Conservation (phyloP, 2,888 invertebrate species). For the Patella ulyssiponensis region DNA sequence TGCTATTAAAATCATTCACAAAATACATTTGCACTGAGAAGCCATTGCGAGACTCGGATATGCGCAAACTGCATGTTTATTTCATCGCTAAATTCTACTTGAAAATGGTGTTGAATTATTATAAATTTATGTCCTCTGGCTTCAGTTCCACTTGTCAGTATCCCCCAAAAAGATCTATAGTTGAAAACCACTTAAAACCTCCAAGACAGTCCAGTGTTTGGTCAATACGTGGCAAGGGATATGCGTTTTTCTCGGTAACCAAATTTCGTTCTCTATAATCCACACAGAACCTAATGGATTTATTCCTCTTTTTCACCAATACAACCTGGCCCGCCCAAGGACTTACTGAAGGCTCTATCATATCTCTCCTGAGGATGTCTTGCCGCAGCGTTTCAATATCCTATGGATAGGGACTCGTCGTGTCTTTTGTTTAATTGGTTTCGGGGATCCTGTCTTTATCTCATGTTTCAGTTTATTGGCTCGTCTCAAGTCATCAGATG, state of each 20-base stretch:
- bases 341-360: constrained; percentile 27
- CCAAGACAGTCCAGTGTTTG: neutral
- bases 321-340: constrained; percentile 23
- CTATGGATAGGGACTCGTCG: constrained; percentile 1
- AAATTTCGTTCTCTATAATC: constrained; percentile 21
- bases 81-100: no score
- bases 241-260: constrained; percentile 23
- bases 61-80: no score
- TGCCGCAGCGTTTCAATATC: constrained; percentile 18
- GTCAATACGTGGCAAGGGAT: constrained; percentile 17
- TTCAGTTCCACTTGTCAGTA: constrained; percentile 26
- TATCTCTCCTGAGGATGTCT: constrained; percentile 16
- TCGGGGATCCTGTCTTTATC: constrained; percentile 10
- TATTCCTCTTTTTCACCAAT: constrained; percentile 11
- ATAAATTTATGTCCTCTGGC: neutral
- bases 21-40: no score
- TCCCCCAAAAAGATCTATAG: constrained; percentile 22
- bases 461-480: constrained; percentile 15
- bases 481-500: neutral
- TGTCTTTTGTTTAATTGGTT: constrained; percentile 16
- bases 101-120: no score
- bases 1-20: no score
- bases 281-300: constrained; percentile 19
- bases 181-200: constrained; percentile 17
- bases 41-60: no score